Base-by-base conservation (phyloP, 2,888 invertebrate genomes). In the Crepidodera aurea region DNA sequence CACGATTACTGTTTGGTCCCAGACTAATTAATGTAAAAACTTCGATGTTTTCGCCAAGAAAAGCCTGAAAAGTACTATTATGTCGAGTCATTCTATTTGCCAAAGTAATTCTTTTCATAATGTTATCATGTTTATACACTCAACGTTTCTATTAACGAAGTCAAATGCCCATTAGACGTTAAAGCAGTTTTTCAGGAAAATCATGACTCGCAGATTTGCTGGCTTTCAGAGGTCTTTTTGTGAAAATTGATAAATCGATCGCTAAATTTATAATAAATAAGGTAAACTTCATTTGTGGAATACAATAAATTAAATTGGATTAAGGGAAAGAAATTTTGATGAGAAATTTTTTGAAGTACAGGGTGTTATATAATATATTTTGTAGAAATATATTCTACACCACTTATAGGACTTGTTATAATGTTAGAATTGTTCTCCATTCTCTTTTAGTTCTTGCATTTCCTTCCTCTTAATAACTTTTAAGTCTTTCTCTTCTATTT, bases 101-200 rank as follows among this genome's bases (percentile, higher is more conserved):
- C 62, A 62, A 54, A 27, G 58, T 58, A 62, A 62, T 58, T 62
- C 58, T 54, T 53, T 50, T 53, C 15, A 62, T 57, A 62, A 54
- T 62, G 58, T 62, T 62, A 58, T 62, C 62, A 54, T 58, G 62
- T 63, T 63, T 58, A 62, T 58, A 58, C 54, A 62, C 62, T 62
- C 62, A 62, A 62, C 54, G 53, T 62, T 53, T 54, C 55, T 51
- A 63, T 63, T 63, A 54, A 58, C 53, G 46, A 34, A 63, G 63
- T 63, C 63, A 58, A 55, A 58, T 32, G 40, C 58, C 50, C 54
- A 55, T 63, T 54, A 55, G 62, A 54, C 22, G 57, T 44, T 62
- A 53, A 62, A 54, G 59, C 50, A 54, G 53, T 62, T 58, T 62
- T 58, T 53, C 62, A 48, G 51, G 53, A 62, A 58, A 53, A 62